phyloP scores from a whole-genome alignment of 2,888 invertebrate genomes.

The Oscheius onirici region DNA sequence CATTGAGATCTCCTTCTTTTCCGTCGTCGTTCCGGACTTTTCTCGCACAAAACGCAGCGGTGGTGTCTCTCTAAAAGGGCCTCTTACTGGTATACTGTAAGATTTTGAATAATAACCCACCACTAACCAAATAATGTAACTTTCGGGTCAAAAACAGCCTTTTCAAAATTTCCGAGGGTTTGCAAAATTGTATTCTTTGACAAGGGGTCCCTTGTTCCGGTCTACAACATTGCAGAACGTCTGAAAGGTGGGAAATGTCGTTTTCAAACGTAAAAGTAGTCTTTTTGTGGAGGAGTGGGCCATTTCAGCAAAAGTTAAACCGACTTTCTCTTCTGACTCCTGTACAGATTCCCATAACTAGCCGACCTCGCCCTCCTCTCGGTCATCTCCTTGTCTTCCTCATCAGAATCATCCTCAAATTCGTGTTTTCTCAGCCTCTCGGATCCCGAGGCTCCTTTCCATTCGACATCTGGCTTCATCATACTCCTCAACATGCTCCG shows the following conservation, averaged over 20 bases:
- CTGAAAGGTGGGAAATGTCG: too few species aligned
- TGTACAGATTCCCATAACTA: slow-evolving; percentile 36
- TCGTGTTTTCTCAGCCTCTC: slow-evolving; percentile 33
- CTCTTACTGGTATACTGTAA: too few species aligned
- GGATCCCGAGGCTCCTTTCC: not conserved
- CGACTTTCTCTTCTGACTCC: not conserved
- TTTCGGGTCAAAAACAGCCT: too few species aligned
- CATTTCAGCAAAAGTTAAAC: not conserved
- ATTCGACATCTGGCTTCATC: not conserved
- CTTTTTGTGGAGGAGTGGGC: not conserved
- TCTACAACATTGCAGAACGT: too few species aligned
- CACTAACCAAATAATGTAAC: too few species aligned
- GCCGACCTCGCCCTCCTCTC: slow-evolving; percentile 26
- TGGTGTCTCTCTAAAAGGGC: slow-evolving; percentile 47
- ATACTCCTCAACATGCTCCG: slow-evolving; percentile 18
- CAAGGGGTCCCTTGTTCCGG: too few species aligned
- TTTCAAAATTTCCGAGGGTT: too few species aligned
- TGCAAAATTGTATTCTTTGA: too few species aligned
- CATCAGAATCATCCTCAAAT: slow-evolving; percentile 37
- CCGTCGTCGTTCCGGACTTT: slow-evolving; percentile 40
- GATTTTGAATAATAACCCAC: too few species aligned
- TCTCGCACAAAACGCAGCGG: slow-evolving; percentile 47
- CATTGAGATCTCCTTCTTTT: slow-evolving; percentile 33
- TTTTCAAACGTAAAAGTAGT: too few species aligned
- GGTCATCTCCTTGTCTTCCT: slow-evolving; percentile 35